Base-by-base conservation (phyloP, 2,797 vertebrate genomes). In the Neosalanx taihuensis region DNA sequence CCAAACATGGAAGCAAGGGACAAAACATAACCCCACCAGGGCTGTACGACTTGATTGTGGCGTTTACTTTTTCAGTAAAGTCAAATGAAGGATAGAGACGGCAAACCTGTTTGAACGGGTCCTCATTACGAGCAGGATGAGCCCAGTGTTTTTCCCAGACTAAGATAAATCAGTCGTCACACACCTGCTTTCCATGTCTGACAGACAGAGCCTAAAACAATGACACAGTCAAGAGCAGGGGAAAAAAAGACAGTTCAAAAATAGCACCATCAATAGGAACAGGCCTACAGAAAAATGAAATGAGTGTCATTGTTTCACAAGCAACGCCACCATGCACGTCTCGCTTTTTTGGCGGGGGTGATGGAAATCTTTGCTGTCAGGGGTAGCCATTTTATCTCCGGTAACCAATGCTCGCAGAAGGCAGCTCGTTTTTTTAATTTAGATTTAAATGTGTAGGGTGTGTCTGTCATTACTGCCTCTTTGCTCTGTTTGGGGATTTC, bases 1-100 rank as follows among this genome's bases (percentile, higher is more conserved):
- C 75, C 82, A 84, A 76, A 84, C 49, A 23, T 60, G 12, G 58
- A 59, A 81, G 79, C 64, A 80, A 79, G 83, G 83, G 72, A 46
- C 29, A 26, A 26, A 62, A 80, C 84, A 83, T 74, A 46, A 60
- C 76, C 77, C 72, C 81, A 60, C 62, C 9, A 46, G 41, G 10
- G 13, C 13, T 46, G 41, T 3, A 79, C 77, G 72, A 74, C 78
- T 76, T 79, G 81, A 79, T 63, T 73, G 83, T 12, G 77, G 83
- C 56, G 26, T 53, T 77, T 72, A 80, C 81, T 88, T 85, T 82
- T 77, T 74, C 80, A 81, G 72, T 83, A 86, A 91, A 91, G 91
- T 89, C 86, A 90, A 89, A 85, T 86, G 83, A 90, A 92, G 87
- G 88, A 87, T 86, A 85, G 86, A 84, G 71, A 67, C 82, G 81